Evolutionary conservation across 1,140 invertebrate species (phyloP).

Genomic region (Trichomalopsis sarcophagae): DNA sequence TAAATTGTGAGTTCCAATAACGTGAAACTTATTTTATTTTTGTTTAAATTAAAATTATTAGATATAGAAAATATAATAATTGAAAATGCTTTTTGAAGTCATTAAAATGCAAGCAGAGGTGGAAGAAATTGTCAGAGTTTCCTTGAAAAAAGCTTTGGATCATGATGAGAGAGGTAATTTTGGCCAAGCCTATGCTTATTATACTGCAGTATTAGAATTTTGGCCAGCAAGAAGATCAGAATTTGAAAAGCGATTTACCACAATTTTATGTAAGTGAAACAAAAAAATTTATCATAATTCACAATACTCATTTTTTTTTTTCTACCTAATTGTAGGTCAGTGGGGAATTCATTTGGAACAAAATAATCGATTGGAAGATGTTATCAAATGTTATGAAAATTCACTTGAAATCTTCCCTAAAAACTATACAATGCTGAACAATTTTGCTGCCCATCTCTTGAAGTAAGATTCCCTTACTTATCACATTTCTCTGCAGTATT

Average conservation of each 20-base stretch:
- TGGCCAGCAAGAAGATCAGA: slow-evolving; percentile 63
- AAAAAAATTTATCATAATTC: neutral
- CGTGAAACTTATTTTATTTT: too few relatives aligned
- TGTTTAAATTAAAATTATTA: neutral
- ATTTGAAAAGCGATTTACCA: slow-evolving; percentile 65
- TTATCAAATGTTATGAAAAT: slow-evolving; percentile 61
- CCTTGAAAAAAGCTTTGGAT: slow-evolving; percentile 63
- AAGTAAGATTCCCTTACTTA: slow-evolving; percentile 55
- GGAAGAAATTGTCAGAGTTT: slow-evolving; percentile 59
- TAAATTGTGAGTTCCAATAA: too few relatives aligned
- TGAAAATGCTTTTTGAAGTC: neutral
- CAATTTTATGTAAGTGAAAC: slow-evolving; percentile 61
- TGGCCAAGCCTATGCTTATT: slow-evolving; percentile 70
- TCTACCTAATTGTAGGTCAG: slow-evolving; percentile 59
- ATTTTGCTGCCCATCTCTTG: slow-evolving; percentile 65
- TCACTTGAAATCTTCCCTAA: slow-evolving; percentile 64
- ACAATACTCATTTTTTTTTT: slow-evolving; percentile 21
- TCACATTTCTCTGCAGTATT: neutral
- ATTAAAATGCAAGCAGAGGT: slow-evolving; percentile 62
- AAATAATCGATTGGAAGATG: slow-evolving; percentile 58
- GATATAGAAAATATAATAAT: neutral
- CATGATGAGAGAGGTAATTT: slow-evolving; percentile 61
- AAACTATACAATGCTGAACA: slow-evolving; percentile 65
- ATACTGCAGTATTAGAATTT: slow-evolving; percentile 66
- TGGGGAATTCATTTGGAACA: slow-evolving; percentile 65